Conservation (phyloP, 1,140 invertebrate species). For the Drosophila insularis region DNA sequence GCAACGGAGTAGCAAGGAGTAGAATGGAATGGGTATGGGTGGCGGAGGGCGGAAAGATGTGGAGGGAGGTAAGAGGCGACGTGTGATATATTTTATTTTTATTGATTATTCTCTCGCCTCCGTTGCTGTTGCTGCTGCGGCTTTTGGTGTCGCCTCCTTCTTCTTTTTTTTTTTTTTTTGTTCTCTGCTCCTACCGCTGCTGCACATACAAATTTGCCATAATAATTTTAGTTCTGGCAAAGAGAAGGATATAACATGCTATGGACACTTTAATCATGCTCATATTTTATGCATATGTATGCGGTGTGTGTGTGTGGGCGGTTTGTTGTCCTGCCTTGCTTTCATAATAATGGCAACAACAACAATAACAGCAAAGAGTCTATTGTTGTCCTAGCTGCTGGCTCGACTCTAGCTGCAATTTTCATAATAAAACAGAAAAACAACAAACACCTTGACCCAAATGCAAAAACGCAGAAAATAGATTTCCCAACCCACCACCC, state of each 20-base stretch:
- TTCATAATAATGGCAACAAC: conserved; percentile 65
- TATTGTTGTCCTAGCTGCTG: conserved; percentile 37
- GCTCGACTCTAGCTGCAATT: conserved; percentile 46
- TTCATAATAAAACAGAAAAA: conserved; percentile 69
- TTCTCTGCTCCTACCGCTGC: conserved; percentile 11
- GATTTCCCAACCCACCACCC: conserved; percentile 33
- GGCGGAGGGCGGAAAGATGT: background rate
- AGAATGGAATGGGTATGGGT: background rate
- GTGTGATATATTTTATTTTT: conserved; percentile 81
- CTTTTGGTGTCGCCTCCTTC: background rate
- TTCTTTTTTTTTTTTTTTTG: background rate
- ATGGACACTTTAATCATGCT: conserved; percentile 75
- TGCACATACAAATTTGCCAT: conserved; percentile 62
- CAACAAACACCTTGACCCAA: conserved; percentile 75
- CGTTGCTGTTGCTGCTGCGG: conserved; percentile 22
- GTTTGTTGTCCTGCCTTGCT: conserved; percentile 52
- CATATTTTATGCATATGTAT: conserved; percentile 69
- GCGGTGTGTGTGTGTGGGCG: conserved; percentile 24
- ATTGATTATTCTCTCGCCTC: conserved; percentile 72
- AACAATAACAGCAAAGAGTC: conserved; percentile 14
- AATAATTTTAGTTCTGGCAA: conserved; percentile 50
- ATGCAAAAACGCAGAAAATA: conserved; percentile 66
- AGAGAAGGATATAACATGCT: conserved; percentile 54
- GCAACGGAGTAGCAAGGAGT: conserved; percentile 39
- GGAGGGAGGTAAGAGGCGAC: conserved; percentile 29